Evolutionary conservation across 2,797 vertebrate genomes (phyloP), one percentile per base, ranked within the genome.

Genomic region (Caiman crocodilus): DNA sequence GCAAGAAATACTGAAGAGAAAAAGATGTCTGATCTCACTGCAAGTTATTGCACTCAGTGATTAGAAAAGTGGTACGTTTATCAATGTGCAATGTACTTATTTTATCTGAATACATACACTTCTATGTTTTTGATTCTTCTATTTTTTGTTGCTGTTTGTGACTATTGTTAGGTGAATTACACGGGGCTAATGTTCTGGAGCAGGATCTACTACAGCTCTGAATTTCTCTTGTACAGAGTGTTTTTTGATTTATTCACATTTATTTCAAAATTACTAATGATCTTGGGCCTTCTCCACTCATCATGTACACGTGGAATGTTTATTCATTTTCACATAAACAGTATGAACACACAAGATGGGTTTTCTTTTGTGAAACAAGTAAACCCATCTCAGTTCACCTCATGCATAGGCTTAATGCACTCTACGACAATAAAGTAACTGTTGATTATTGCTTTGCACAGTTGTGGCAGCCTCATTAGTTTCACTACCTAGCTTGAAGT

Each of bases 401-500:
- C 84, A 82, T 92, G 80, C 64, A 78, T 76, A 76, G 83, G 87
- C 88, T 95, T 96, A 96, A 96, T 96, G 95, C 57, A 94, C 50
- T 92, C 84, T 95, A 76, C 82, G 91, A 73, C 85, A 96, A 84
- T 95, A 95, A 97, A 92, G 83, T 90, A 94, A 77, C 17, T 94
- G 92, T 92, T 97, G 94, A 96, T 97, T 97, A 96, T 95, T 97
- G 94, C 89, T 93, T 91, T 94, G 85, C 88, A 95, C 84, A 96
- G 79, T 96, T 95, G 93, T 63, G 57, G 85, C 79, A 94, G 84
- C 76, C 93, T 97, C 97, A 96, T 98, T 98, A 97, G 91, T 97
- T 97, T 97, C 95, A 92, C 91, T 95, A 60, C 23, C 88, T 96
- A 95, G 90, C 85, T 97, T 97, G 86, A 90, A 95, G 93, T 95